Evolutionary conservation across 35 echinoderm and acorn worm genomes (phyloP).

Genomic region (Ophiothrix spiculata): DNA sequence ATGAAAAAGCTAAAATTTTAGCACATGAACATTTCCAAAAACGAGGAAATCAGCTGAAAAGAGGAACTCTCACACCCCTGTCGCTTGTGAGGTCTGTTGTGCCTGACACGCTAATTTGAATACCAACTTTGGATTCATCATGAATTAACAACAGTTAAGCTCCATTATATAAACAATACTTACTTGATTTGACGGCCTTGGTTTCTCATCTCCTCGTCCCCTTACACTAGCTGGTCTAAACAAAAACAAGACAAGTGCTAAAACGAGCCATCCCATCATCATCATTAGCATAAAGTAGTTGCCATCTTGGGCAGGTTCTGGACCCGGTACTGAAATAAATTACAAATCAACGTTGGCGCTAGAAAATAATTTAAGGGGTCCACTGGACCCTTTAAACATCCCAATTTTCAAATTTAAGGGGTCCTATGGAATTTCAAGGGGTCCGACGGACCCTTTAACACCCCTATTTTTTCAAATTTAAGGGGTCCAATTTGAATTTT

Average conservation of each 20-base stretch:
- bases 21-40: neutral
- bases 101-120: too few species aligned
- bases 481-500: too few species aligned
- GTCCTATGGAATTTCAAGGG: too few species aligned
- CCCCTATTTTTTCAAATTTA: too few species aligned
- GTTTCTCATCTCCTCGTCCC: conserved; percentile 79
- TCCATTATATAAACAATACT: neutral
- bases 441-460: too few species aligned
- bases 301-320: conserved; percentile 44
- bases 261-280: conserved; percentile 90
- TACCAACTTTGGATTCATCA: too few species aligned
- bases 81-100: neutral
- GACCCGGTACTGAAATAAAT: conserved; percentile 57
- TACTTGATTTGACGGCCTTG: conserved; percentile 81
- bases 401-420: too few species aligned
- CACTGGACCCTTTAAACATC: too few species aligned
- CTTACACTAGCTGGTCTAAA: conserved; percentile 64
- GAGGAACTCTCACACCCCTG: neutral
- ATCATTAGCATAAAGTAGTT: conserved; percentile 83
- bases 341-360: too few species aligned
- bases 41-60: neutral
- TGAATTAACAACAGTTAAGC: too few species aligned
- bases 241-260: conserved; percentile 80
- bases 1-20: neutral
- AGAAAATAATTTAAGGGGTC: too few species aligned